A percentile compares a stretch with the other conserved stretches of the same genome.
These are phyloP conservation scores for Ommatoiulus sabulosus DNA, from an alignment of 2,888 invertebrate species.

Conservation along the genomic window DNA sequence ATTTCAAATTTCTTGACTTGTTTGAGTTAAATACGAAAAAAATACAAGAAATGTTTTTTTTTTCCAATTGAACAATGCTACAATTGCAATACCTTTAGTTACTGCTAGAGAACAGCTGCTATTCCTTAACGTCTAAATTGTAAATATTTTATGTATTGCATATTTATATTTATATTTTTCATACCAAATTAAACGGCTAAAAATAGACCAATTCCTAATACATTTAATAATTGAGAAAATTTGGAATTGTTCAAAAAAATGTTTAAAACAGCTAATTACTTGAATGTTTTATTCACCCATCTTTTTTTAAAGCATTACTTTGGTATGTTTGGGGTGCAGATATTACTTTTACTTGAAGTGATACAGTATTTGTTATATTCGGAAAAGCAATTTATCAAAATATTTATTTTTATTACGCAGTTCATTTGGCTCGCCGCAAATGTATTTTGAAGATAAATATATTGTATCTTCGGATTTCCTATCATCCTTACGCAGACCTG, in stretches of 20 bases:
- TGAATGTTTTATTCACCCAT: not conserved
- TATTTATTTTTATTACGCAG: not conserved
- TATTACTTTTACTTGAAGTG: not conserved
- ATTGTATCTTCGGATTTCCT: not conserved
- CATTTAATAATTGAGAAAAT: not conserved
- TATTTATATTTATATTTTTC: no score
- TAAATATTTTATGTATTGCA: no score
- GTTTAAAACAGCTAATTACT: not conserved
- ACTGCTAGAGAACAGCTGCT: no score
- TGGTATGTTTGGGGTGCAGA: not conserved
- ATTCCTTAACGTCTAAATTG: no score
- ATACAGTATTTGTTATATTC: not conserved
- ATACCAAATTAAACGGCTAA: not conserved
- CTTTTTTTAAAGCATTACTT: not conserved
- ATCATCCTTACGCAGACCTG: not conserved
- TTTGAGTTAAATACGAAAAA: no score
- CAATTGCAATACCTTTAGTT: no score
- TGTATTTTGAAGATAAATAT: not conserved
- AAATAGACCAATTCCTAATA: not conserved
- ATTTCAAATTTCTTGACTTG: no score
- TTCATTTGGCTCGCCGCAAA: not conserved
- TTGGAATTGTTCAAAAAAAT: not conserved
- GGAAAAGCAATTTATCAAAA: not conserved
- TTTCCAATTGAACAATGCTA: no score
- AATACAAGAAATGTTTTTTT: no score